Percentiles rank a stretch among this genome's conserved stretches.
phyloP scores from a whole-genome alignment of 2,888 invertebrate species.

The Mermis nigrescens region DNA sequence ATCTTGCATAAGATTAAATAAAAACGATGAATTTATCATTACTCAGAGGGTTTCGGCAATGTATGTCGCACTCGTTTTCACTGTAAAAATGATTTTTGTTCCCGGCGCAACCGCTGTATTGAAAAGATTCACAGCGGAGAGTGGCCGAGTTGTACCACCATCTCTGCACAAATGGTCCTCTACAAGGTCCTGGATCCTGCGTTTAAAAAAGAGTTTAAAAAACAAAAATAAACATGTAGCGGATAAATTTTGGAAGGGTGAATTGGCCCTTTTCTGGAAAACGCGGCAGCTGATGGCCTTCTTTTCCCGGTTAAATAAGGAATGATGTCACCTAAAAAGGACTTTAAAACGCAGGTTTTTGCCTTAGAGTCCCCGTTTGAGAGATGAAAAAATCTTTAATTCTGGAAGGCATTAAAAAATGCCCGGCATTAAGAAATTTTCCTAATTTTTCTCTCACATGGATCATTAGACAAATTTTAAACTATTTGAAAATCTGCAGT shows the following conservation, averaged over 20 bases:
- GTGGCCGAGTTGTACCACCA: slow-evolving; percentile 27
- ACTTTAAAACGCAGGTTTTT: neutral
- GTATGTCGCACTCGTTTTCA: slow-evolving; percentile 28
- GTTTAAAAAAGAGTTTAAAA: neutral
- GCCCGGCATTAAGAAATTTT: too few relatives aligned
- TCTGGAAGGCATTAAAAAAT: too few relatives aligned
- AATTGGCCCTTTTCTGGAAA: neutral
- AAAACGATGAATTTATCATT: neutral
- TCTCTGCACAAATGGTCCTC: slow-evolving; percentile 21
- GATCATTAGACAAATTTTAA: too few relatives aligned
- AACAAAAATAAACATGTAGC: neutral
- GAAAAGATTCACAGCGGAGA: slow-evolving; percentile 26
- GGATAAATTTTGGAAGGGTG: neutral
- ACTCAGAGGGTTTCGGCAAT: slow-evolving; percentile 17
- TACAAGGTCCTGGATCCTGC: slow-evolving; percentile 29
- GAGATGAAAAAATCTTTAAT: too few relatives aligned
- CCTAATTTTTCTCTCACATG: too few relatives aligned
- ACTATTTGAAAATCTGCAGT: too few relatives aligned
- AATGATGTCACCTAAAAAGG: too few relatives aligned
- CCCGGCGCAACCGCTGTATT: slow-evolving; percentile 28
- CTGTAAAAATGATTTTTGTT: slow-evolving; percentile 31
- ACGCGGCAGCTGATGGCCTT: neutral
- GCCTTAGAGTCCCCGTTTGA: neutral
- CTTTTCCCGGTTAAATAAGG: too few relatives aligned
- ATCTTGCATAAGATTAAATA: neutral